Base-by-base conservation (phyloP, 92 coral and sea anemone genomes). In the Siderastrea siderea region DNA sequence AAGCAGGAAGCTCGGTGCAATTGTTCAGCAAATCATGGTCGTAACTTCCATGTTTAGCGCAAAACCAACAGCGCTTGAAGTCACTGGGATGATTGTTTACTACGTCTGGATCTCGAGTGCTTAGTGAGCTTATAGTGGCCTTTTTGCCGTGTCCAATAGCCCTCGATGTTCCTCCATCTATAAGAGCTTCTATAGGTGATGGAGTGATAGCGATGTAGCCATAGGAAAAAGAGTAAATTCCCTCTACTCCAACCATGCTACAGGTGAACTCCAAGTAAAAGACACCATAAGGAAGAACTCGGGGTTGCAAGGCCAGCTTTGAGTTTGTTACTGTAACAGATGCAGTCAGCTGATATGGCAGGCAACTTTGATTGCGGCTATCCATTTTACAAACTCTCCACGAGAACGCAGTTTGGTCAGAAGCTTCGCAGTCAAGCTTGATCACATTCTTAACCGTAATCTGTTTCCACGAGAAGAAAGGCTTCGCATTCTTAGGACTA, bases 61-160 rank as follows among this genome's bases (percentile, higher is more conserved):
- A 95, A 55, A 95, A 76, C 97, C 98, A 93, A 59, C 83, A 87
- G 77, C 81, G 80, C 45, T 58, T 54, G 53, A 93, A 74, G 66
- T 86, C 91, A 54, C 67, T 47, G 49, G 48, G 88, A 69, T 15
- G 63, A 79, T 74, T 80, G 49, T 51, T 8, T 52, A 9, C 79
- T 78, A 45, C 94, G 87, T 97, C 99, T 1, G 98, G 99, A 58
- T 97, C 99, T 3, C 38, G 63, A 67, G 89, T 90, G 3, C 66
- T 1, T 1, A 67, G 55, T 4, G 96, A 94, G 51, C 89, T 93
- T 49, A 90, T 47, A 6, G 91, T 66, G 49, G 91, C 59, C 10
- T 67, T 71, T 50, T 95, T 93, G 2, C 93, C 92, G 16, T 82
- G 84, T 7, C 98, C 99, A 47, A 97, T 85, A 8, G 97, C 87